A percentile compares a stretch with the other conserved stretches of the same genome.
phyloP scores from a whole-genome alignment of 2,888 invertebrate genomes.

The Drosophila merina region DNA sequence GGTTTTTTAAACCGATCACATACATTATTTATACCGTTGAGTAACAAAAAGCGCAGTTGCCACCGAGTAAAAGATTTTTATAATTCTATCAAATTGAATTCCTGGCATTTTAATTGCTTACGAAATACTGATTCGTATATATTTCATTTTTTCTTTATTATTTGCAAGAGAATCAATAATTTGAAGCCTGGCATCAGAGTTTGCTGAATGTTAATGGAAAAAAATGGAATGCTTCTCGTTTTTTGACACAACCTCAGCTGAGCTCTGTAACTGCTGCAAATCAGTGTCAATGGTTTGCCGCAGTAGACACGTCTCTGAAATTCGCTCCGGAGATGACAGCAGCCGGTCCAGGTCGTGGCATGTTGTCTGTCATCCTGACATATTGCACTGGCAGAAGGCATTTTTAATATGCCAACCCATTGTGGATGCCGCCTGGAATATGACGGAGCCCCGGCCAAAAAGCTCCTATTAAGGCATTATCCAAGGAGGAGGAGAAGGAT shows the following conservation, averaged over 20 bases:
- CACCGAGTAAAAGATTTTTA: slow-evolving; percentile 23
- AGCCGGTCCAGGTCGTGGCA: slow-evolving; percentile 23
- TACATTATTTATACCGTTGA: slow-evolving; percentile 12
- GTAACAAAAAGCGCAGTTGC: slow-evolving; percentile 4
- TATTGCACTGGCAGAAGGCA: slow-evolving; percentile 34
- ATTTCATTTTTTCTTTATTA: slow-evolving; percentile 3
- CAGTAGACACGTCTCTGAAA: slow-evolving; percentile 31
- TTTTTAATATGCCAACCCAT: slow-evolving; percentile 29
- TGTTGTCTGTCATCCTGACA: slow-evolving; percentile 35
- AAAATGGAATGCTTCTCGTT: neutral
- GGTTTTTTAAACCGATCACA: slow-evolving; percentile 21
- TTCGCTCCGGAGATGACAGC: slow-evolving; percentile 30
- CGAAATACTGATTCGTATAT: slow-evolving; percentile 22
- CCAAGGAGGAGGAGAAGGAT: neutral
- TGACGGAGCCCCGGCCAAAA: slow-evolving; percentile 18
- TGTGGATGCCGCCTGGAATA: slow-evolving; percentile 19
- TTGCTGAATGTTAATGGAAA: neutral
- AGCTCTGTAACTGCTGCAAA: slow-evolving; percentile 28
- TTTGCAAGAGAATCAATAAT: slow-evolving; percentile 17
- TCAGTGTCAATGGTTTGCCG: slow-evolving; percentile 42
- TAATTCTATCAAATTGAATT: slow-evolving; percentile 57
- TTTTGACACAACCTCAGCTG: neutral
- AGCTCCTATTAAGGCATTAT: slow-evolving; percentile 8
- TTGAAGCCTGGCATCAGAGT: neutral
- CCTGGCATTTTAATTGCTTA: slow-evolving; percentile 53